Conservation (phyloP, 2,113 vertebrate genomes). For the Sinocyclocheilus anophthalmus region DNA sequence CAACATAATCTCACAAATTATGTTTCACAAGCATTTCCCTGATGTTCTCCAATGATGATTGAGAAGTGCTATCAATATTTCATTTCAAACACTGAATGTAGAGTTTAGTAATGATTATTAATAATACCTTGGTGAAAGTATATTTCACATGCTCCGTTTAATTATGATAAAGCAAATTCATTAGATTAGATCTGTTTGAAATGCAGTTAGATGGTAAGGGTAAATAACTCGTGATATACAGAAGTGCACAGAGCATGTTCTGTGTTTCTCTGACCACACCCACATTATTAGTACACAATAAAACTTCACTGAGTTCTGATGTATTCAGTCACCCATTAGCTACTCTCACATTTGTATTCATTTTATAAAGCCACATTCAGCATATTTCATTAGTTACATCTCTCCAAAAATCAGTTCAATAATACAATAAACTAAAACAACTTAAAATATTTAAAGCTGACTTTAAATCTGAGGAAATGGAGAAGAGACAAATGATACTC, state of each 20-base stretch:
- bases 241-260: background rate
- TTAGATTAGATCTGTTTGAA: background rate
- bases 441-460: background rate
- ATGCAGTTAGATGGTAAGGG: background rate
- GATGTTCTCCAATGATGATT: background rate
- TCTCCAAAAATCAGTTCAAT: background rate
- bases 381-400: background rate
- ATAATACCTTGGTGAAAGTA: too few species aligned
- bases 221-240: background rate
- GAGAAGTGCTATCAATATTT: background rate
- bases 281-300: background rate
- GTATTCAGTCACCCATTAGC: background rate
- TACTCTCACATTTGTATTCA: background rate
- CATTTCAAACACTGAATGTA: background rate
- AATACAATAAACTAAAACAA: background rate
- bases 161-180: background rate
- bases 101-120: background rate
- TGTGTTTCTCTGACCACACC: background rate
- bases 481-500: background rate
- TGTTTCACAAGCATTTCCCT: background rate
- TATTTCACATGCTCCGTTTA: background rate
- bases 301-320: background rate
- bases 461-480: background rate
- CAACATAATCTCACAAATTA: background rate
- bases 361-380: background rate